These are phyloP conservation scores for Sinella curviseta DNA, from an alignment of 1,140 invertebrate species.

Conservation along the genomic window DNA sequence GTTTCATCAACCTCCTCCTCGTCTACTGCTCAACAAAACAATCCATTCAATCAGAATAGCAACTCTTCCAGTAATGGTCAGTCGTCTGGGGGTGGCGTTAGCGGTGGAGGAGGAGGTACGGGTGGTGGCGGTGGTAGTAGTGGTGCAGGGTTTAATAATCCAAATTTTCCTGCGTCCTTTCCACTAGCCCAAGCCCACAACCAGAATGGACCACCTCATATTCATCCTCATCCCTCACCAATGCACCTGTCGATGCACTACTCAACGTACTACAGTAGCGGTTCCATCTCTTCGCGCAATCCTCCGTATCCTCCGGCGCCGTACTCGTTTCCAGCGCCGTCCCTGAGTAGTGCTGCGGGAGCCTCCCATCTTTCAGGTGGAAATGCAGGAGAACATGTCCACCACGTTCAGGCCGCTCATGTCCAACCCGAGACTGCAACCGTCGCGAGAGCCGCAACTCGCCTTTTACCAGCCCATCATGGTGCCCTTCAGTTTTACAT, in stretches of 20 bases:
- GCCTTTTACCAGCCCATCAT: slow-evolving; percentile 25
- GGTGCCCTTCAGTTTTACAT: slow-evolving; percentile 16
- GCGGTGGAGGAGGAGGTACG: slow-evolving; percentile 3
- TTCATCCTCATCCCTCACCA: slow-evolving; percentile 26
- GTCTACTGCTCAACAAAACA: slow-evolving; percentile 7
- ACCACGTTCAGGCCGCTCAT: slow-evolving; percentile 36
- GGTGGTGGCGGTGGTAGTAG: slow-evolving; percentile 2
- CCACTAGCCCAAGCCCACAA: slow-evolving; percentile 25
- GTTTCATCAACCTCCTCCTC: slow-evolving; percentile 28
- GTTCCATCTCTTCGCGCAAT: slow-evolving; percentile 20
- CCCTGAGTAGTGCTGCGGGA: not conserved
- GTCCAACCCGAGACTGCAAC: slow-evolving; percentile 30
- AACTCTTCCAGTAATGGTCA: slow-evolving; percentile 19
- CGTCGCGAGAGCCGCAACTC: slow-evolving; percentile 16
- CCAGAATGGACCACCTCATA: slow-evolving; percentile 17
- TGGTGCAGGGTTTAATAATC: slow-evolving; percentile 20
- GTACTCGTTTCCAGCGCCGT: slow-evolving; percentile 22
- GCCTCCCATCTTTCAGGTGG: not conserved
- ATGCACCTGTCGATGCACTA: slow-evolving; percentile 29
- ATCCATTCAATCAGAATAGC: slow-evolving; percentile 18
- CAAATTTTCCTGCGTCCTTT: slow-evolving; percentile 26
- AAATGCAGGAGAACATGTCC: slow-evolving; percentile 21
- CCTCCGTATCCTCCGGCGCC: slow-evolving; percentile 32
- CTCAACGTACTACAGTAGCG: slow-evolving; percentile 8
- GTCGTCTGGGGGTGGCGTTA: not conserved